Evolutionary conservation across 1,140 invertebrate genomes (phyloP), one percentile per base, ranked within the genome.

Genomic region (Aphelinus certus): DNA sequence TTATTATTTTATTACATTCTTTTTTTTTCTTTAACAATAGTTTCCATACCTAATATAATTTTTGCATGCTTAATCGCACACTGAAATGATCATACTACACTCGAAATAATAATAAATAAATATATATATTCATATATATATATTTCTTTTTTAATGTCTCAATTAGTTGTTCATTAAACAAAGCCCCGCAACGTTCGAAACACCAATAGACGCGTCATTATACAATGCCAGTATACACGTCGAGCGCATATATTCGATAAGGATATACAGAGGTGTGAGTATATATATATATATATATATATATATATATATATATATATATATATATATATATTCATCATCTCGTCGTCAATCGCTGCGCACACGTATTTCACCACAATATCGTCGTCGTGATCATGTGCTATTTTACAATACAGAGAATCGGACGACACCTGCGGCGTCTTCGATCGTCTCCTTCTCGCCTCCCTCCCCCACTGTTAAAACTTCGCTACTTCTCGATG

Each of bases 131-230:
- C 45, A n/a, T 63, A 47, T 46, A 3, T 46, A 3, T 64, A 48
- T 47, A 64, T 64, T 51, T 65, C 3, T 65, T 45, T 65, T 82
- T 79, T 80, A 81, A 84, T 85, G 86, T 83, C 79, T 85, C 86
- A 78, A 86, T 81, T 70, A 68, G 45, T 76, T 85, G 83, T 86
- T 86, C 83, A 86, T 86, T 84, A 86, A 85, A 85, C 83, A 85
- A 87, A 86, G 83, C 77, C 78, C 26, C 26, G 26, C 83, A 87
- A 86, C 84, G 83, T 85, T 85, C 79, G 78, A 87, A 87, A 86
- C 84, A 87, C 85, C 82, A 79, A 87, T 86, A 83, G 79, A 83
- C 79, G 77, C 79, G 77, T 75, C 77, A 74, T 57, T 74, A 68
- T 55, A 63, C 45, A 62, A 26, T 53, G 64, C 57, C 71, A 61